Evolutionary conservation across 2,888 invertebrate species (phyloP).

Genomic region (Zaprionus obscuricornis): DNA sequence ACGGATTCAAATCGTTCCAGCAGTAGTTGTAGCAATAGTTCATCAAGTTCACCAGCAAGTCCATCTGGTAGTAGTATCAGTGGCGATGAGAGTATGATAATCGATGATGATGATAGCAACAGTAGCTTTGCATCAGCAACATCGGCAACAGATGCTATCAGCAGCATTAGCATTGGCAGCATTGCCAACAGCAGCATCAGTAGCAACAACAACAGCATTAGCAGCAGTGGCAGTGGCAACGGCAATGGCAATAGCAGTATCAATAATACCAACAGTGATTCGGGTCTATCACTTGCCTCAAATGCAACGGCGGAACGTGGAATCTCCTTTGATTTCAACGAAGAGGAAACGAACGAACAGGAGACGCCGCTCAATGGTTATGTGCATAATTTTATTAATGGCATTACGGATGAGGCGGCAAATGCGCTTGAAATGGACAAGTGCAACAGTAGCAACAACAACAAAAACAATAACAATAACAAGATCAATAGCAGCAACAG

Average conservation of each 20-base stretch:
- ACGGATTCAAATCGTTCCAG: slow-evolving; percentile 66
- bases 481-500: not conserved
- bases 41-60: too few species aligned
- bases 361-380: slow-evolving; percentile 82
- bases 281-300: slow-evolving; percentile 50
- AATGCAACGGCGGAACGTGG: slow-evolving; percentile 55
- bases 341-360: slow-evolving; percentile 77
- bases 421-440: slow-evolving; percentile 57
- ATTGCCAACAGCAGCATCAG: not conserved
- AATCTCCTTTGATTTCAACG: slow-evolving; percentile 80
- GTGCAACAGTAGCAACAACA: slow-evolving; percentile 4
- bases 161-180: not conserved
- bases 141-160: slow-evolving; percentile 50
- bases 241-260: slow-evolving; percentile 8
- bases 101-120: slow-evolving; percentile 32
- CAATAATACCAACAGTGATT: slow-evolving; percentile 31
- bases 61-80: not conserved
- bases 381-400: slow-evolving; percentile 82
- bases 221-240: not conserved
- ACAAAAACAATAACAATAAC: not conserved
- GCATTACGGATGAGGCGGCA: slow-evolving; percentile 80
- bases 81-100: not conserved
- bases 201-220: slow-evolving; percentile 1
- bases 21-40: slow-evolving; percentile 67
- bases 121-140: slow-evolving; percentile 71